Conservation (phyloP, 2,888 invertebrate genomes). For the Papilio protenor region DNA sequence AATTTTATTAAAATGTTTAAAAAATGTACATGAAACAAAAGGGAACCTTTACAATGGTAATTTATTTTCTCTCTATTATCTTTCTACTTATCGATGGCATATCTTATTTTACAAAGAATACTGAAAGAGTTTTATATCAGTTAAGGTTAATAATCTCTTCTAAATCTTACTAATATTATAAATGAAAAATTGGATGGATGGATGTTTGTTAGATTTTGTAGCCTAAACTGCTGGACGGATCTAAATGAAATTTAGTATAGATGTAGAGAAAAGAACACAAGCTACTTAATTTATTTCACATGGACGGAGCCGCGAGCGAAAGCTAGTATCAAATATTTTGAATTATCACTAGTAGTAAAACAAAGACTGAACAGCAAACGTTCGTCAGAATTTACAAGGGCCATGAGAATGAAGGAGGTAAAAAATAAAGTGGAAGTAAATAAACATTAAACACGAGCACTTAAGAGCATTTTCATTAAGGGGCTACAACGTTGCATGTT, state of each 20-base stretch:
- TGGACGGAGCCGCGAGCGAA: too few relatives aligned
- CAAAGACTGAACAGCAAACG: constrained; percentile 30
- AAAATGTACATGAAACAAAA: background rate
- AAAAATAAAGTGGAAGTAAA: constrained; percentile 77
- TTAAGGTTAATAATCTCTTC: too few relatives aligned
- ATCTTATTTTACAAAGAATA: background rate
- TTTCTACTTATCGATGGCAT: background rate
- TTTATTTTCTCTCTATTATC: background rate
- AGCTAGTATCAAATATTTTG: too few relatives aligned
- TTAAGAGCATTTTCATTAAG: constrained; percentile 80
- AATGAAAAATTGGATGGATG: too few relatives aligned
- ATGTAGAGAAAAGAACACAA: too few relatives aligned
- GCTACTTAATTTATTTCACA: too few relatives aligned
- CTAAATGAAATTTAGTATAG: too few relatives aligned
- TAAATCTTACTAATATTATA: too few relatives aligned
- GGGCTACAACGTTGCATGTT: constrained; percentile 78
- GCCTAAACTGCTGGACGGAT: too few relatives aligned
- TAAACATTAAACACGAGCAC: constrained; percentile 78
- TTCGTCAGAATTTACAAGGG: constrained; percentile 59
- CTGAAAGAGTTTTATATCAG: too few relatives aligned
- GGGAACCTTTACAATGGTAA: background rate
- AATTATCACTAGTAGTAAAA: background rate
- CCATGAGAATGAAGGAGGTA: constrained; percentile 62
- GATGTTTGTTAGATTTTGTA: too few relatives aligned
- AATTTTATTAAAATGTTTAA: background rate